Base-by-base conservation (phyloP, 2,113 vertebrate genomes). In the Dipodomys spectabilis region DNA sequence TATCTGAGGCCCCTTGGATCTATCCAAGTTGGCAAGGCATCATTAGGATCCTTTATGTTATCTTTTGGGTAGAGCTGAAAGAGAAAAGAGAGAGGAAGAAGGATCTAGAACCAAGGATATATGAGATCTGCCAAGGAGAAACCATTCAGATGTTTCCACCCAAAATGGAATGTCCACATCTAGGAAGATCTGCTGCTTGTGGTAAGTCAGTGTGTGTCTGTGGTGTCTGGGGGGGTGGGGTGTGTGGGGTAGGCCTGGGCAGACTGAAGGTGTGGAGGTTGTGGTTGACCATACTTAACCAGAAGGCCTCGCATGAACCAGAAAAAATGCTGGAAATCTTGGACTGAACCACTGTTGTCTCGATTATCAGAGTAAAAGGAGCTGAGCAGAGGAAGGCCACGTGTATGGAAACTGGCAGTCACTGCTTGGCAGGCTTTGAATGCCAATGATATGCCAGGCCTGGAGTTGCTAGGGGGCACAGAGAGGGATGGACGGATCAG, bases 121-220 rank as follows among this genome's bases (percentile, higher is more conserved):
- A 15, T 74, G n/a, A 18, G 39, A 22, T 39, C 67, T 77, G 4
- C 13, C 45, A 73, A 91, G 57, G 27, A 93, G 10, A 20, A 77
- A 73, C 3, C 6, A 72, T 32, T 12, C 16, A 53, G 53, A 10
- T 71, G 25, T 27, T 86, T 75, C 7, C 10, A 67, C 32, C 23
- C 15, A 82, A 87, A 88, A 82, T 44, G 49, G 32, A 69, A 83
- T 45, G 32, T 71, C 32, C 86, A 86, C 79, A 68, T 80, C 45
- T 32, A 19, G 32, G 20, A 78, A 9, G 8, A 45, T 62, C 35
- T 69, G 7, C 27, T 53, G 16, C 12, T 13, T 8, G 30, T 57
- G 49, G 23, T 25, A 78, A 35, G n/a, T 64, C 7, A 65, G 27
- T 5, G 1, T 1, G 16, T 35, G 20, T 69, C 78, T 39, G 39